phyloP scores from a whole-genome alignment of 1,140 invertebrate species.

The Mylabris phalerata region DNA sequence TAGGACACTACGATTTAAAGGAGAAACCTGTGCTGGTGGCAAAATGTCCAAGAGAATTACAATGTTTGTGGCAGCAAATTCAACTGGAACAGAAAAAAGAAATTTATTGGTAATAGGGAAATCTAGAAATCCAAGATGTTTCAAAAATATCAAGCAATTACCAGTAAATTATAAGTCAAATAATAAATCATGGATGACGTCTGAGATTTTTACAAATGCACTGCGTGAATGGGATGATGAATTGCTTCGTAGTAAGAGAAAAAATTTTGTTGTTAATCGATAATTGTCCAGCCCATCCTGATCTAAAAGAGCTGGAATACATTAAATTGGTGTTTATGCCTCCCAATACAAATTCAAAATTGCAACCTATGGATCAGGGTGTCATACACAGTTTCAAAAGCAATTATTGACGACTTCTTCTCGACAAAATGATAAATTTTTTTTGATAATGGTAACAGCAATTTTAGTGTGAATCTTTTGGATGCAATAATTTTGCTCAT shows the following conservation, averaged over 20 bases:
- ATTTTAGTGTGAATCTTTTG: constrained; percentile 2
- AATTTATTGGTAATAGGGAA: constrained; percentile 34
- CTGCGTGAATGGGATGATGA: constrained; percentile 9
- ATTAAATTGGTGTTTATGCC: constrained; percentile 17
- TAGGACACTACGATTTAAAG: constrained; percentile 36
- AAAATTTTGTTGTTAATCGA: constrained; percentile 21
- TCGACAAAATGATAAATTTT: constrained; percentile 8
- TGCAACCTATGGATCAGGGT: constrained; percentile 9
- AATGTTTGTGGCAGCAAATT: constrained; percentile 36
- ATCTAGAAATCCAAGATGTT: constrained; percentile 8
- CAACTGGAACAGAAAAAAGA: constrained; percentile 43
- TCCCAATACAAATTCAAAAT: constrained; percentile 14
- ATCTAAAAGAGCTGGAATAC: neutral
- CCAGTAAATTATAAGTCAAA: constrained; percentile 41
- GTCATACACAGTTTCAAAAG: constrained; percentile 7
- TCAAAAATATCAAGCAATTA: constrained; percentile 28
- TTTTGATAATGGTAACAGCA: constrained; percentile 1
- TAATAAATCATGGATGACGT: constrained; percentile 44
- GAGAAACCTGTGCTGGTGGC: constrained; percentile 28
- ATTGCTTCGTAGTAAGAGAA: constrained; percentile 1
- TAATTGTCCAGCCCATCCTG: constrained; percentile 19
- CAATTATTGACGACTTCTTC: constrained; percentile 9
- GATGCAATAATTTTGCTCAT: constrained; percentile 3
- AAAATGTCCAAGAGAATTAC: constrained; percentile 43
- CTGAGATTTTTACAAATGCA: neutral